phyloP scores from a whole-genome alignment of 2,888 invertebrate genomes.

The Gasteruption jaculator region DNA sequence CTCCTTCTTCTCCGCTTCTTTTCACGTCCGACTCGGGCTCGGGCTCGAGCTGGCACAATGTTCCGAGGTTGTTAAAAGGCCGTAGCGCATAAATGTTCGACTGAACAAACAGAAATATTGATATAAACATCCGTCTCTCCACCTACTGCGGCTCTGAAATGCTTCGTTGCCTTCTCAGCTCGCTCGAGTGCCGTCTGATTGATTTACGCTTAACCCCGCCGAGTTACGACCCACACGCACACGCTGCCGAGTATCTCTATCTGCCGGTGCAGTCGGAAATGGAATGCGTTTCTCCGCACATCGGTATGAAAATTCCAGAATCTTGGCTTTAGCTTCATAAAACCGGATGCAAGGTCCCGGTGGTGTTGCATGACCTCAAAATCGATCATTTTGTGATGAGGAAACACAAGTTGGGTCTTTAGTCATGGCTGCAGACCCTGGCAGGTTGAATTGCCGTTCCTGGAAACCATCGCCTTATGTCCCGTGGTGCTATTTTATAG shows the following conservation, averaged over 20 bases:
- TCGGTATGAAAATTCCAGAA: background rate
- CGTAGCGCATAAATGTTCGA: slow-evolving; percentile 27
- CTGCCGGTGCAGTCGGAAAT: no score
- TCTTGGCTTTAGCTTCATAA: background rate
- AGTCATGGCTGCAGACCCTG: no score
- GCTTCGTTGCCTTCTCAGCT: slow-evolving; percentile 17
- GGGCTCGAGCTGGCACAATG: no score
- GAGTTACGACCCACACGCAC: slow-evolving; percentile 31
- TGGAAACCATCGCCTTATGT: no score
- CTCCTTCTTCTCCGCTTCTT: no score
- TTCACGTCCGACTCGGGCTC: no score
- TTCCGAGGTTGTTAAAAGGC: no score
- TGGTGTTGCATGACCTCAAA: background rate
- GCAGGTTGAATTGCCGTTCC: no score
- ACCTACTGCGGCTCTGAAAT: slow-evolving; percentile 22
- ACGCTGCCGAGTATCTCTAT: slow-evolving; percentile 15
- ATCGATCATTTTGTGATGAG: no score
- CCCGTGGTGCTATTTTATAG: no score
- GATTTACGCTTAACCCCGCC: slow-evolving; percentile 42
- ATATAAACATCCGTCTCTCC: slow-evolving; percentile 32
- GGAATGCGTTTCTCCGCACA: no score
- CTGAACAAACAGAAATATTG: slow-evolving; percentile 34
- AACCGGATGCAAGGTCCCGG: background rate
- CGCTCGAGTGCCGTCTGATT: slow-evolving; percentile 34
- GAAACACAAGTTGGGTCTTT: no score